phyloP scores from a whole-genome alignment of 2,113 vertebrate species.

The Phaetusa simplex region DNA sequence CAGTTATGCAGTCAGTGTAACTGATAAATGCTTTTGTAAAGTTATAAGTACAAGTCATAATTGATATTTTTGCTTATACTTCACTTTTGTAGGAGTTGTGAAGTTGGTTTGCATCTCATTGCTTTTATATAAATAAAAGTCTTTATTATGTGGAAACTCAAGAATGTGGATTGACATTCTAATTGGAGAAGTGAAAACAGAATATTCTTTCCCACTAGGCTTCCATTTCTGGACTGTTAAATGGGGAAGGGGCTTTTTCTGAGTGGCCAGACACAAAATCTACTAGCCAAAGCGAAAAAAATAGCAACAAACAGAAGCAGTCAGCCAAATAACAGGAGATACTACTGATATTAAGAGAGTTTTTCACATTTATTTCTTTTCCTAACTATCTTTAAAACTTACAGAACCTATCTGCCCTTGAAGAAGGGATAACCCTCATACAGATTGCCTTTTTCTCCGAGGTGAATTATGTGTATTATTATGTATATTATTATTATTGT shows the following conservation, averaged over 20 bases:
- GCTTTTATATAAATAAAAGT: slow-evolving; percentile 73
- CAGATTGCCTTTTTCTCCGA: not conserved
- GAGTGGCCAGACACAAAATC: not conserved
- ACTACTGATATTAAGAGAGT: not conserved
- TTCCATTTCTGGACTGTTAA: not conserved
- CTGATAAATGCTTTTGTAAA: slow-evolving; percentile 67
- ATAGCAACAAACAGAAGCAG: not conserved
- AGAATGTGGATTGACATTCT: not conserved
- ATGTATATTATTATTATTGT: not conserved
- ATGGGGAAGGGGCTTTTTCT: not conserved
- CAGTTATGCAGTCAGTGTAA: slow-evolving; percentile 52
- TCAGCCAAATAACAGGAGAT: not conserved
- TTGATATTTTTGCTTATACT: slow-evolving; percentile 68
- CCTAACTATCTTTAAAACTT: not conserved
- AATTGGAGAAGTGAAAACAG: not conserved
- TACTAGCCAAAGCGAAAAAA: not conserved
- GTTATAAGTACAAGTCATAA: slow-evolving; percentile 55
- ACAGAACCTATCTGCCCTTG: not conserved
- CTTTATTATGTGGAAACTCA: slow-evolving; percentile 36
- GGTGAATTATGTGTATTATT: not conserved
- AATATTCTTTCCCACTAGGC: not conserved
- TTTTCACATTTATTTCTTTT: not conserved
- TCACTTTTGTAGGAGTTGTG: slow-evolving; percentile 70
- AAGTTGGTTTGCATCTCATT: slow-evolving; percentile 60
- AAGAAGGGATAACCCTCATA: not conserved